Percentiles rank a stretch among this genome's conserved stretches.
These are phyloP conservation scores for Eulimnadia texana DNA, from an alignment of 1,140 invertebrate genomes.

Conservation along the genomic window DNA sequence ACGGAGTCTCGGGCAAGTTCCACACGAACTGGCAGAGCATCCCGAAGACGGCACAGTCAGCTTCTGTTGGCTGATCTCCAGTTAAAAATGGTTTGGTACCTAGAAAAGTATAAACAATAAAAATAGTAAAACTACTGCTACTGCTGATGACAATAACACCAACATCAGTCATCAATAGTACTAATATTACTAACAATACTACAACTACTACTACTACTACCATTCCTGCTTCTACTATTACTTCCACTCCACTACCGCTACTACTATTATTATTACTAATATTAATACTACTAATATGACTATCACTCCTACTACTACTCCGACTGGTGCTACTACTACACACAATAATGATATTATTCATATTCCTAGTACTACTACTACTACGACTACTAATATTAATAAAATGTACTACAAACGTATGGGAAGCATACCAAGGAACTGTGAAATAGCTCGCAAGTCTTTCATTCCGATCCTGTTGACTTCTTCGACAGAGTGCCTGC, in stretches of 20 bases:
- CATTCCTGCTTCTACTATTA: no score
- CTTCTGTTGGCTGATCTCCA: constrained; percentile 28
- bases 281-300: no score
- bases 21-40: constrained; percentile 29
- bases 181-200: no score
- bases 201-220: no score
- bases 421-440: neutral
- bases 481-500: constrained; percentile 2
- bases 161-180: no score
- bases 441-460: constrained; percentile 6
- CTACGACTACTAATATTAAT: neutral
- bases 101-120: constrained; percentile 14
- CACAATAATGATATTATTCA: no score
- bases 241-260: no score
- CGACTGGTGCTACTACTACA: no score
- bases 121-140: neutral
- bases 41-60: constrained; percentile 33
- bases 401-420: neutral
- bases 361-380: no score
- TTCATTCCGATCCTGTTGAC: constrained; percentile 1
- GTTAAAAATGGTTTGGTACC: constrained; percentile 29
- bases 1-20: constrained; percentile 27
- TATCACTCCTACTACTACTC: no score
- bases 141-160: no score
- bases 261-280: no score